Base-by-base conservation (phyloP, 1,140 invertebrate species). In the Aphelinus atriplicis region DNA sequence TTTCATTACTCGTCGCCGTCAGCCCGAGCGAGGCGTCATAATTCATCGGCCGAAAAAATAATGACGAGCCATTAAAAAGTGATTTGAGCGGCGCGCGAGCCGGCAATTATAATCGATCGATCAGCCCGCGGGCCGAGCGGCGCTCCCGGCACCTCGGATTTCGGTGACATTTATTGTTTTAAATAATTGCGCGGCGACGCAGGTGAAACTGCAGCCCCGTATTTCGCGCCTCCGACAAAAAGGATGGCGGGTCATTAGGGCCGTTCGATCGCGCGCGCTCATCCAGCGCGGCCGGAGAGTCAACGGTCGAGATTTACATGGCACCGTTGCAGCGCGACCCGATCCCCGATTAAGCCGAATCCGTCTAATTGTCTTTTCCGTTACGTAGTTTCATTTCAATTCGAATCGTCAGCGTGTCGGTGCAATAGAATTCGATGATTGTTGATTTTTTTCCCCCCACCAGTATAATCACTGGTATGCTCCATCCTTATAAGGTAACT, bases 1-100 rank as follows among this genome's bases (percentile, higher is more conserved):
- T 73, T 67, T 66, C 64, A 60, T 65, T 65, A 72, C 60, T 63
- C 60, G 7, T 7, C n/a, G 48, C 47, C 7, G 47, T 47, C 50
- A 63, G 60, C 48, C 3, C 26, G 4, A 26, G 26, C 1, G 48
- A 2, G 63, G 50, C 10, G 61, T 66, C 65, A 42, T 57, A 47
- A 69, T 74, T 68, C 60, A 56, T 62, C 63, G 53, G 46, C 56
- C 51, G 48, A 26, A 74, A 68, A 62, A 74, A 48, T 47, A 69
- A 50, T 62, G 68, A 74, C 43, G 60, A 63, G 7, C 65, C 64
- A 63, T 74, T 62, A 74, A 74, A 66, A 61, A 51, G 64, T 7
- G 0, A 48, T 55, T 10, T 42, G 5, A 48, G 3, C 45, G 1
- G 42, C n/a, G 51, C 50, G 1, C 26, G n/a, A 45, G 2, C 64